A percentile compares a stretch with the other conserved stretches of the same genome.
Evolutionary conservation across 2,888 invertebrate species (phyloP).

Genomic region (Corbicula japonica): DNA sequence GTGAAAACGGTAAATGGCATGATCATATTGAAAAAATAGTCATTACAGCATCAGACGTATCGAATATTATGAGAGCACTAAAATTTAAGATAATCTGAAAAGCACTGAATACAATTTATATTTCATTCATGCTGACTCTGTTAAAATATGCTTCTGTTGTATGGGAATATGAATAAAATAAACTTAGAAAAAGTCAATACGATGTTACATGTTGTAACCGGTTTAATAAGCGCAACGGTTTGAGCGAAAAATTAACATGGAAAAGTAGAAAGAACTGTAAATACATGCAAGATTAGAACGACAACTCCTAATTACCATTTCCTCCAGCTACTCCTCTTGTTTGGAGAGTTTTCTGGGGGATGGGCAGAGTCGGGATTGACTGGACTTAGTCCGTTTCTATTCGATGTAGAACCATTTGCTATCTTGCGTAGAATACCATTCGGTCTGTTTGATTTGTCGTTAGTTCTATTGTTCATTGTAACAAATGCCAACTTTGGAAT

Average conservation of each 20-base stretch:
- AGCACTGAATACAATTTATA: no score
- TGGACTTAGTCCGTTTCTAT: not conserved
- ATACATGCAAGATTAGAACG: not conserved
- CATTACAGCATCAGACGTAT: not conserved
- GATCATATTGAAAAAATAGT: not conserved
- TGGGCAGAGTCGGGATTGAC: no score
- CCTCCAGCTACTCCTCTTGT: conserved; percentile 28
- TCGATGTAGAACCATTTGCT: not conserved
- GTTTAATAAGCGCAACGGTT: not conserved
- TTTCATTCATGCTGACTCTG: not conserved
- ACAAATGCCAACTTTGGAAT: no score
- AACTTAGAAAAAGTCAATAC: not conserved
- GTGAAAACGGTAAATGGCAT: no score
- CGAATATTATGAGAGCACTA: not conserved
- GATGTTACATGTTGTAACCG: not conserved
- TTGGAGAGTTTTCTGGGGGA: conserved; percentile 22
- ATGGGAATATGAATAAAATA: not conserved
- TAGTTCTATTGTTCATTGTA: not conserved
- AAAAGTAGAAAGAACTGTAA: not conserved
- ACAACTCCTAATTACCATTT: conserved; percentile 18
- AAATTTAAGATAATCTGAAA: not conserved
- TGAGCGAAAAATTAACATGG: not conserved
- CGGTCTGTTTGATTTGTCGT: not conserved
- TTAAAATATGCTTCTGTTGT: no score
- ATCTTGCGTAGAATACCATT: not conserved